These are phyloP conservation scores for Thomomys bottae DNA, from an alignment of 2,113 vertebrate genomes.

Conservation along the genomic window DNA sequence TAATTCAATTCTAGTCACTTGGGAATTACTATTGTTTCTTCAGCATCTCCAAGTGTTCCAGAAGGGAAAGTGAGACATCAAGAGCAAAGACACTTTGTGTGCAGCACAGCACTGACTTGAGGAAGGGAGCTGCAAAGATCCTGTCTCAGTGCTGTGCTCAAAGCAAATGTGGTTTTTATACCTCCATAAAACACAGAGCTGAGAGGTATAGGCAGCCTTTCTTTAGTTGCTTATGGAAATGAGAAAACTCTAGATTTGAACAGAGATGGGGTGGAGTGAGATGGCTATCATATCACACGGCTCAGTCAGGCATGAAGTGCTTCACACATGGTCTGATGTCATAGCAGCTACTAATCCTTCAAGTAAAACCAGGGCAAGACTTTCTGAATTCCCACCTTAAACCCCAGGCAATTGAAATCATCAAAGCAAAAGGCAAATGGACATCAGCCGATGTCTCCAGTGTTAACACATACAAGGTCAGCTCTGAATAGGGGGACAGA, in stretches of 20 bases:
- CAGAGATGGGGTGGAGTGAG: background rate
- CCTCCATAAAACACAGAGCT: constrained; percentile 1
- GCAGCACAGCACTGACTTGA: too few species aligned
- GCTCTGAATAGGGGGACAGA: background rate
- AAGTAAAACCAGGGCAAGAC: background rate
- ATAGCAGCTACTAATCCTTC: background rate
- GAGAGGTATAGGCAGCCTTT: background rate
- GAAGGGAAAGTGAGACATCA: background rate
- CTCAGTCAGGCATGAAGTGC: background rate
- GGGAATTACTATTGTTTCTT: background rate
- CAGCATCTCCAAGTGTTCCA: background rate
- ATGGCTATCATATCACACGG: background rate
- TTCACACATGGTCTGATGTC: background rate
- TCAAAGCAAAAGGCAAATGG: background rate
- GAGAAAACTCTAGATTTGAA: background rate
- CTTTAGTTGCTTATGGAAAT: background rate
- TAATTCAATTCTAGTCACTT: background rate
- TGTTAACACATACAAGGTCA: background rate
- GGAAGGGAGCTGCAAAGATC: background rate
- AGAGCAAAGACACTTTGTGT: too few species aligned
- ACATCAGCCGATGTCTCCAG: background rate
- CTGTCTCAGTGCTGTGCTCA: background rate
- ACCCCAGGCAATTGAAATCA: background rate
- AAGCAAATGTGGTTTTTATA: background rate
- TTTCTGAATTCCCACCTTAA: background rate